These are phyloP conservation scores for Rhimphoctona megacephalus DNA, from an alignment of 2,888 invertebrate species.

Conservation along the genomic window DNA sequence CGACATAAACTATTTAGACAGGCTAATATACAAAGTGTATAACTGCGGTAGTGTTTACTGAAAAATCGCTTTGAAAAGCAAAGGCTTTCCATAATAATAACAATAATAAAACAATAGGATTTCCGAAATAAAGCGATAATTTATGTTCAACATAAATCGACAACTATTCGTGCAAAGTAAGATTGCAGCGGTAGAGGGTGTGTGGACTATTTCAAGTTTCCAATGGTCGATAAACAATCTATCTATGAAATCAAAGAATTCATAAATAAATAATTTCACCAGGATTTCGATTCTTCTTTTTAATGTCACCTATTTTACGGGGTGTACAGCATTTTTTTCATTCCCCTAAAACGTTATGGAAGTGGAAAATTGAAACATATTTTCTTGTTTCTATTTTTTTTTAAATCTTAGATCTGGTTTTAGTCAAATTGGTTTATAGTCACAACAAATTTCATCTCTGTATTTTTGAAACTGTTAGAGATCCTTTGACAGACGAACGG, in stretches of 20 bases:
- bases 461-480: no score
- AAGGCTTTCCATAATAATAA: background rate
- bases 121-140: background rate
- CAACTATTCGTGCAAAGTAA: background rate
- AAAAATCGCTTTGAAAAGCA: constrained; percentile 35
- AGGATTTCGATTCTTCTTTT: no score
- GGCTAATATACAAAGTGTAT: constrained; percentile 28
- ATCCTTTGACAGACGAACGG: no score
- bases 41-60: constrained; percentile 45
- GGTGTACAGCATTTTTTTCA: background rate
- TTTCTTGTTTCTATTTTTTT: background rate
- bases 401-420: no score
- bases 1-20: constrained; percentile 42
- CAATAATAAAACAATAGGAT: background rate
- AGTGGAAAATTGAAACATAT: background rate
- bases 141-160: background rate
- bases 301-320: no score
- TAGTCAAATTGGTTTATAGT: no score
- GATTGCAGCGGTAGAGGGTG: no score
- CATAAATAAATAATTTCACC: no score
- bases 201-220: no score
- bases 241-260: no score
- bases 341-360: background rate
- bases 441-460: no score
- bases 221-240: no score